Conservation (phyloP, 2,113 vertebrate genomes). For the Crotophaga sulcirostris region DNA sequence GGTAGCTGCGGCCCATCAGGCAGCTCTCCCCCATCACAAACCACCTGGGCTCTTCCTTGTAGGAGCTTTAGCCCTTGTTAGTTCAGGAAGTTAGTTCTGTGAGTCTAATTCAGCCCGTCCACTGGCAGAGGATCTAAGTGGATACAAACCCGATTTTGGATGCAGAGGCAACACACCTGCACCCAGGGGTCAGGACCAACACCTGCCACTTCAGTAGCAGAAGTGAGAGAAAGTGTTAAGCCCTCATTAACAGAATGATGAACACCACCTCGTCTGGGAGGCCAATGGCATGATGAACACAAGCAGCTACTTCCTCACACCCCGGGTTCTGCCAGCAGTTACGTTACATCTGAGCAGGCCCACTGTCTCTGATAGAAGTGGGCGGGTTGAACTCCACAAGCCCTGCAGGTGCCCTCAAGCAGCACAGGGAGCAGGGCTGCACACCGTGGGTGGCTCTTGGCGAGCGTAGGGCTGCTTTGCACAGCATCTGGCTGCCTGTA, state of each 20-base stretch:
- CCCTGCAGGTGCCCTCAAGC: not conserved
- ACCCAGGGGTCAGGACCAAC: not conserved
- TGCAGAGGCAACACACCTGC: fast-evolving
- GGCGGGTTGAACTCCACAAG: not conserved
- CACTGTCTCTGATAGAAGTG: not conserved
- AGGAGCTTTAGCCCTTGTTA: not conserved
- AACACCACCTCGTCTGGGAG: not conserved
- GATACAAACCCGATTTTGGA: fast-evolving
- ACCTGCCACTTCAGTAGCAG: not conserved
- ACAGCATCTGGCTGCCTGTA: not conserved
- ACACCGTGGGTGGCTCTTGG: not conserved
- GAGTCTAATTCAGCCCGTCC: not conserved
- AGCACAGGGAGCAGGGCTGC: fast-evolving
- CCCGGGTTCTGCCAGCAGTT: not conserved
- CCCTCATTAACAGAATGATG: not conserved
- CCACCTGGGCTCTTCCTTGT: not conserved
- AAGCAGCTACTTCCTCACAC: not conserved
- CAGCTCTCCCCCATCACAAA: not conserved
- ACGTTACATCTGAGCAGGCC: not conserved
- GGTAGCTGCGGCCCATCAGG: not conserved
- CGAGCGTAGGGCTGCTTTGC: not conserved
- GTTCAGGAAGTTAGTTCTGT: not conserved
- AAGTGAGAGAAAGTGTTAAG: not conserved
- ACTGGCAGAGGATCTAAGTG: not conserved
- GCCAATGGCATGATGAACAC: fast-evolving